A percentile compares a stretch with the other conserved stretches of the same genome.
phyloP scores from a whole-genome alignment of 2,113 vertebrate species.

The Paracanthobrama guichenoti region DNA sequence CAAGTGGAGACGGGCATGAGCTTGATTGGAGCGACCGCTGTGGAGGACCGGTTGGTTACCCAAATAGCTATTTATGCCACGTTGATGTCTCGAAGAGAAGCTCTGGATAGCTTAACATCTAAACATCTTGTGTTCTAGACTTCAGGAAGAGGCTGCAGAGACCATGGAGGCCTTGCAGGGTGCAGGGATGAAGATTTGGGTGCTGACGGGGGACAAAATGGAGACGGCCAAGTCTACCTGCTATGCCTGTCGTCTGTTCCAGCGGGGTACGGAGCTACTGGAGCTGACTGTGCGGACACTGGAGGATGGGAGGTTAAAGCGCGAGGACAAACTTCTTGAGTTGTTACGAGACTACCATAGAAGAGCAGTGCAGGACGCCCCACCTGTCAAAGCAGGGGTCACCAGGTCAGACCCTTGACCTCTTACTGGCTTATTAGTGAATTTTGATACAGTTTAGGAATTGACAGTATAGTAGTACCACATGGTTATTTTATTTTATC shows the following conservation, averaged over 20 bases:
- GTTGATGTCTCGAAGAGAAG: neutral
- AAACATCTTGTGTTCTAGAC: slow-evolving; percentile 68
- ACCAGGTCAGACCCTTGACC: slow-evolving; percentile 77
- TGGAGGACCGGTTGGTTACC: slow-evolving; percentile 89
- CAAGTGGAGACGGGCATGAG: slow-evolving; percentile 90
- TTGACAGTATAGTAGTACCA: too few relatives aligned
- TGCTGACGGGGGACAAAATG: slow-evolving; percentile 97
- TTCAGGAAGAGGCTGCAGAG: slow-evolving; percentile 92
- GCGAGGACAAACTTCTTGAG: slow-evolving; percentile 86
- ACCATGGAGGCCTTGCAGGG: slow-evolving; percentile 93
- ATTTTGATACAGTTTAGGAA: too few relatives aligned
- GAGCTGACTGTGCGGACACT: slow-evolving; percentile 86
- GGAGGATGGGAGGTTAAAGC: slow-evolving; percentile 74
- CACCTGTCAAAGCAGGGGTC: slow-evolving; percentile 74
- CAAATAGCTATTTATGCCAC: neutral
- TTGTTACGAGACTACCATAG: slow-evolving; percentile 89
- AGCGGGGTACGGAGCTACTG: slow-evolving; percentile 88
- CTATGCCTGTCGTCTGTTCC: slow-evolving; percentile 93
- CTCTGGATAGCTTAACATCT: neutral
- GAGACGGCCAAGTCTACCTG: slow-evolving; percentile 97
- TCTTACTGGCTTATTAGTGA: neutral
- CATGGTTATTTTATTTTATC: neutral
- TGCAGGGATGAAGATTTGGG: slow-evolving; percentile 96
- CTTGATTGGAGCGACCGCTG: slow-evolving; percentile 94
- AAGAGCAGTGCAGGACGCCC: slow-evolving; percentile 84